phyloP scores from a whole-genome alignment of 2,797 vertebrate genomes.

The Adelosebastes latens region DNA sequence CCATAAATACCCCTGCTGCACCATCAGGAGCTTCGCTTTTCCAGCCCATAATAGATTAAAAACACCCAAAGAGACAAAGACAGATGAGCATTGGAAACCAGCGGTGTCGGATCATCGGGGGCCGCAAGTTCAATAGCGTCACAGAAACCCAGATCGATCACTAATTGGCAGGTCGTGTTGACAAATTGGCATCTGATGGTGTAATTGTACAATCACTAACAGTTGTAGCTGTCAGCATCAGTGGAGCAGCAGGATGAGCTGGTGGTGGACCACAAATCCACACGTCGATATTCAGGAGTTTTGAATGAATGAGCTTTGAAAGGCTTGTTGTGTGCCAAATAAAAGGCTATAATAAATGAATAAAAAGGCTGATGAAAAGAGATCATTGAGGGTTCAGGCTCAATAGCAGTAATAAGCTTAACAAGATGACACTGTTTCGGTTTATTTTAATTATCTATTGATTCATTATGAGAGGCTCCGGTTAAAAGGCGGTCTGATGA shows the following conservation, averaged over 20 bases:
- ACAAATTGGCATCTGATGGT: slow-evolving; percentile 8
- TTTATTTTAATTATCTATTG: background rate
- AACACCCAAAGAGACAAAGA: background rate
- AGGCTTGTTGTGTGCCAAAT: background rate
- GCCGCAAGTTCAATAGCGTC: background rate
- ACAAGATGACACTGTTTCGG: background rate
- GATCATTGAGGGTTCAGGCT: background rate
- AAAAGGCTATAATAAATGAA: background rate
- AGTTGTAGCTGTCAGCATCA: background rate
- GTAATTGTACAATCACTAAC: background rate
- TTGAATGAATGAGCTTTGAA: background rate
- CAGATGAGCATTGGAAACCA: slow-evolving; percentile 4
- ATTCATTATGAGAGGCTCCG: background rate
- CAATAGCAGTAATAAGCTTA: background rate
- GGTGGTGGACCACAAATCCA: background rate
- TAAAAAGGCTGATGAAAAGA: background rate
- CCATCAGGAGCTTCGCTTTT: slow-evolving; percentile 80
- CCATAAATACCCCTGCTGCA: slow-evolving; percentile 73
- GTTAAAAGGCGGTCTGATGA: background rate
- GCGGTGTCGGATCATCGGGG: background rate
- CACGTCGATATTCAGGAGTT: background rate
- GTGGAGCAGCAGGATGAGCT: background rate
- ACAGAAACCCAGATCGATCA: slow-evolving; percentile 7
- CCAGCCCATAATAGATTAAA: slow-evolving; percentile 73
- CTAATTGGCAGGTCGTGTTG: slow-evolving; percentile 1